Base-by-base conservation (phyloP, 2,888 invertebrate genomes). In the Pteria penguin region DNA sequence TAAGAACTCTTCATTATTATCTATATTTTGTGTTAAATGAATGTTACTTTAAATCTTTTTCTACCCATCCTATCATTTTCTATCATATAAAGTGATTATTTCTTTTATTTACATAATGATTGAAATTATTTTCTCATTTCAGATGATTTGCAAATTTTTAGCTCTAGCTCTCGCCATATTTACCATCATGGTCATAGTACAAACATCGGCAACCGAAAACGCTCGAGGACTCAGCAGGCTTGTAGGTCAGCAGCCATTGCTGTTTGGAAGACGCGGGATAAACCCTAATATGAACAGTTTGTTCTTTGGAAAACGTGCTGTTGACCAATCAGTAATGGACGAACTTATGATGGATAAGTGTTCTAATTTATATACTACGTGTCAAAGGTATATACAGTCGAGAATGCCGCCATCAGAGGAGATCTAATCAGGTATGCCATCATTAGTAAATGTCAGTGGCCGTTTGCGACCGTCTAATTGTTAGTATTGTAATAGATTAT, bases 241-340 rank as follows among this genome's bases (percentile, higher is more conserved):
- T 18, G 82, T 85, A 5, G 82, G 82, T 45, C 85, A 85, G 66
- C 83, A 84, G 66, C 86, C 87, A 1, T 62, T 87, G 63, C 61
- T 87, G 58, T 88, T 87, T 68, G 88, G 88, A 24, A 78, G 88
- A 29, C 61, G 88, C 55, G 87, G 87, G 8, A 77, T 87, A 66
- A 87, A 86, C 76, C 88, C 88, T 1, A 87, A 88, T 57, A 86
- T 88, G 85, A 87, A 87, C 84, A 88, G 87, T 78, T 77, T 88
- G 65, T 86, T 87, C 75, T 88, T 88, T 75, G 88, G 88, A n/a
- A 88, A 88, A 78, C 70, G 88, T 54, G 60, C 76, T n/a, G 63
- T 29, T 22, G 67, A 69, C n/a, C 32, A 45, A 31, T 61, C 69
- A 8, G 29, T 67, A 18, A 24, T 69, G 22, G 75, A 75, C 8